Evolutionary conservation across 2,888 invertebrate genomes (phyloP), one percentile per base, ranked within the genome.

Genomic region (Sinopyrophorus schimmeli): DNA sequence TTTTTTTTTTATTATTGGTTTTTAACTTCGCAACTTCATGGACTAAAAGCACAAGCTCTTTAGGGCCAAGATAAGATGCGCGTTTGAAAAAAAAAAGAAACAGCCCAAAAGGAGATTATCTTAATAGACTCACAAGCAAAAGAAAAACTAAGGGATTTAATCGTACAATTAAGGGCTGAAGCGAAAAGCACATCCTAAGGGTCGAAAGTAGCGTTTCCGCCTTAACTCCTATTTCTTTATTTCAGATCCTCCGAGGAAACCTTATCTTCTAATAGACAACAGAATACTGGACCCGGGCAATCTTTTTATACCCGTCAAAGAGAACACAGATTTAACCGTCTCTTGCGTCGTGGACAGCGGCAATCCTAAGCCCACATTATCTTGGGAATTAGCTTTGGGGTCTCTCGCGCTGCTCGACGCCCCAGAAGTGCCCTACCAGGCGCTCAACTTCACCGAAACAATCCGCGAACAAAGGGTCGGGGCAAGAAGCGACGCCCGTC

Each of bases 341-440:
- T 83, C 87, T 56, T 92, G 92, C 67, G 84, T 90, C n/a, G 89
- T 89, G 52, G 91, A 92, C 73, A 91, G 91, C 72, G 84, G 84
- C 28, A 81, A 86, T 63, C 87, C 87, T 0, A 81, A 82, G 17
- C 84, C 86, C 10, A 76, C 81, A 24, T 71, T 81, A 34, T 72
- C 82, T 69, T 87, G 76, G 87, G 84, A 69, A 78, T 83, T 64
- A 77, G 82, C 53, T 77, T 81, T 67, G 77, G 83, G 73, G 69
- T 84, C 62, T 70, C 79, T 76, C 76, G 75, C 79, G 1, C 66
- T 78, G 10, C 66, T 81, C 44, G 83, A 80, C 64, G 77, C 77
- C 58, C 77, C 81, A 4, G 78, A 80, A 61, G 75, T 80, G 21
- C 73, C 79, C 9, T 72, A 77, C 57, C 78, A 80, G 46, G 75